Conservation (phyloP, 2,888 invertebrate species). For the Dyspetes luteomarginatus region DNA sequence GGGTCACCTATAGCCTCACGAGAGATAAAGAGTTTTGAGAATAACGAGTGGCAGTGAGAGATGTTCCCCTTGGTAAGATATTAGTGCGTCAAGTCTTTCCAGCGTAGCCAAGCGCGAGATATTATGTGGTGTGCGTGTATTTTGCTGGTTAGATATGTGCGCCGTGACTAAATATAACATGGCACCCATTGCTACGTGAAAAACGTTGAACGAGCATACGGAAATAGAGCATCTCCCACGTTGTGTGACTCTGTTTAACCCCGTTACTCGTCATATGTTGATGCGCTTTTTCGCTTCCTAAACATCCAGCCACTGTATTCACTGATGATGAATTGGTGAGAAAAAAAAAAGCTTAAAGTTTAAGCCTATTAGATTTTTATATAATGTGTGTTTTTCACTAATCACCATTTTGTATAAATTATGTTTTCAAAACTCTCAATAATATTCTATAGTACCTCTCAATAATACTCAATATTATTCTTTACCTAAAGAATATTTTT, state of each 20-base stretch:
- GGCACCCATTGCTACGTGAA: constrained; percentile 69
- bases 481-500: too few species aligned
- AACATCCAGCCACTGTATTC: constrained; percentile 29
- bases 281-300: constrained; percentile 54
- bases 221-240: constrained; percentile 79
- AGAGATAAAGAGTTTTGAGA: constrained; percentile 63
- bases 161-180: constrained; percentile 75
- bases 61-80: constrained; percentile 54
- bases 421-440: too few species aligned
- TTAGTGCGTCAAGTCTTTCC: constrained; percentile 21
- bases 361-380: too few species aligned
- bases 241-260: constrained; percentile 63
- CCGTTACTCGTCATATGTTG: constrained; percentile 40
- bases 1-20: constrained; percentile 54
- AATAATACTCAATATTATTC: too few species aligned
- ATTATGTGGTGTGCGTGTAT: constrained; percentile 63
- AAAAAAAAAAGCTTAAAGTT: neutral
- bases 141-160: neutral
- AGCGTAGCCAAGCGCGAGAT: constrained; percentile 20
- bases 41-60: constrained; percentile 57
- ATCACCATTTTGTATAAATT: too few species aligned
- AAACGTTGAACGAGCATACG: constrained; percentile 74
- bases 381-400: too few species aligned
- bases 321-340: constrained; percentile 21
- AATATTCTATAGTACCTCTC: too few species aligned